Base-by-base conservation (phyloP, 2,888 invertebrate genomes). In the Caenorhabditis sp. region DNA sequence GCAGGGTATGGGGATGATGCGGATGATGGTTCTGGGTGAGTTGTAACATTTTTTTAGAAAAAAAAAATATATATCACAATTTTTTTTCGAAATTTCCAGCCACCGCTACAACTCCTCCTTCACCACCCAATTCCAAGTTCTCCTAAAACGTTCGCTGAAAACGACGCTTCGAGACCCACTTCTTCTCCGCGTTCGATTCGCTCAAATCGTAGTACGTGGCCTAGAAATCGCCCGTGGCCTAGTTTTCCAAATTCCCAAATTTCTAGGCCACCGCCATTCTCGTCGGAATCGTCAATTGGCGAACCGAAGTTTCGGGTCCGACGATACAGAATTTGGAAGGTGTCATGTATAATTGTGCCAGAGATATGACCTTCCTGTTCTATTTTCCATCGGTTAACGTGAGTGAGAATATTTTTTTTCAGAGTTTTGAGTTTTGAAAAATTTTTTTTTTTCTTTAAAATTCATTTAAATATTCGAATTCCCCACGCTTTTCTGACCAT, bases 361-460 rank as follows among this genome's bases (percentile, higher is more conserved):
- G 89, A 9, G 89, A 96, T 92, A 96, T 96, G 95, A 97, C 97
- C 5, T 97, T 97, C 92, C 95, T 96, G 91, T 97, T 96, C 92
- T 95, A 96, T 15, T 96, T 97, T 91, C 96, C 96, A 76, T 97
- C 97, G 28, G 95, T 97, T 81, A 95, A 95, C 92, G 97, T 97
- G 93, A 94, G 95, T 62, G n/a, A n/a, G n/a, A n/a, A n/a, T n/a
- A 13, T 13, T 40, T 40, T 11, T 18, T 24, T 53, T 26, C n/a
- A n/a, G n/a, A n/a, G n/a, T 20, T 35, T 35, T 64, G 24, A 40
- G 6, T 4, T 61, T 20, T 9, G 15, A 32, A 32, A 32, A 32
- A 32, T 32, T 32, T 32, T 32, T 32, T 32, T 32, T 32, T 32
- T 32, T 32, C 9, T 32, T 32, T 32, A 4, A 32, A 32, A 32